phyloP scores from a whole-genome alignment of 2,888 invertebrate species.

The Endotricha flammealis region DNA sequence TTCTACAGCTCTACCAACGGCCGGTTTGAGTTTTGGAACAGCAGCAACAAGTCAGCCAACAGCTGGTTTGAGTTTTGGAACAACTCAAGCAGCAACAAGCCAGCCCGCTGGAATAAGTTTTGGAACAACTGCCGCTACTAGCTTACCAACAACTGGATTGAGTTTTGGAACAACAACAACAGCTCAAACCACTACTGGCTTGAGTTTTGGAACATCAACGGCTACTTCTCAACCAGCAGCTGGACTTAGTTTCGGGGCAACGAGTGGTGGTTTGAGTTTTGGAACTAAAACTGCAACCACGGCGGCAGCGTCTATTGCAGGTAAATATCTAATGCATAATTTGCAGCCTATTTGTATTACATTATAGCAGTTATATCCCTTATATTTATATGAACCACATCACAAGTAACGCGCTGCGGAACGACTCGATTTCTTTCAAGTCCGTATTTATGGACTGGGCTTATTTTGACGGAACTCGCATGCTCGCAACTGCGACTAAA shows the following conservation, averaged over 20 bases:
- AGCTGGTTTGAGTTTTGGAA: slow-evolving; percentile 2
- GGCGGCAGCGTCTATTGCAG: slow-evolving; percentile 26
- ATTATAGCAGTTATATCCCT: slow-evolving; percentile 6
- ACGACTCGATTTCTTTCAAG: no score
- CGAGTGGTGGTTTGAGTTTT: slow-evolving; percentile 23
- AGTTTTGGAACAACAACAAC: slow-evolving; percentile 23
- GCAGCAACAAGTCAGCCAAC: slow-evolving; percentile 14
- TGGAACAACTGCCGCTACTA: slow-evolving; percentile 14
- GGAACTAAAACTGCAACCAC: slow-evolving; percentile 32
- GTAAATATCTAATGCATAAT: slow-evolving; percentile 21
- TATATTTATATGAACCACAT: no score
- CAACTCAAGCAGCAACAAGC: slow-evolving; percentile 12
- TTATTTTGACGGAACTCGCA: no score
- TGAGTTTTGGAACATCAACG: slow-evolving; percentile 10
- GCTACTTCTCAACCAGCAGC: slow-evolving; percentile 13
- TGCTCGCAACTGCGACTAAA: no score
- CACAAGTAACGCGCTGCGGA: no score
- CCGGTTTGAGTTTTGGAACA: slow-evolving; percentile 27
- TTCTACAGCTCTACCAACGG: slow-evolving; percentile 1
- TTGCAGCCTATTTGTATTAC: neutral
- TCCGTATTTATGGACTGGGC: no score
- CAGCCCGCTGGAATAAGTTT: slow-evolving; percentile 26
- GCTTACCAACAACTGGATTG: slow-evolving; percentile 18
- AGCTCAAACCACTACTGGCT: neutral
- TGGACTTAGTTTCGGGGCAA: slow-evolving; percentile 21